Percentiles rank a stretch among this genome's conserved stretches.
Conservation (phyloP, 2,797 vertebrate species). For the Argentina silus region DNA sequence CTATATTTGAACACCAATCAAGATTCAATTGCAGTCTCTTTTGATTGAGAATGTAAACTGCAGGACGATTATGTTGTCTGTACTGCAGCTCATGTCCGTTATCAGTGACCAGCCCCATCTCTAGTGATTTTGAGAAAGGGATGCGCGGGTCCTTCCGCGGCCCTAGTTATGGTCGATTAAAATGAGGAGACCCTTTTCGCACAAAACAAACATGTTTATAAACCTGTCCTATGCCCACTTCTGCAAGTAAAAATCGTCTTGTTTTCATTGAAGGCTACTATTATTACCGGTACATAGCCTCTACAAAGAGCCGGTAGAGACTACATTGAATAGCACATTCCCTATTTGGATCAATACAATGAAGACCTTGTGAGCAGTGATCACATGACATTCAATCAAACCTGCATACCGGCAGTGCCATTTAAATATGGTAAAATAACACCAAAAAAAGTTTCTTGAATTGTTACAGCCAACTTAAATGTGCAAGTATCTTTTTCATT, state of each 20-base stretch:
- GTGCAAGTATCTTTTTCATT: not conserved
- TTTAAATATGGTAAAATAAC: not conserved
- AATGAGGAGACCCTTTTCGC: not conserved
- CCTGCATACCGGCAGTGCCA: too few species aligned
- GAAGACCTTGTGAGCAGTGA: too few species aligned
- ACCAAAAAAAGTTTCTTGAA: not conserved
- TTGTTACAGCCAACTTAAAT: not conserved
- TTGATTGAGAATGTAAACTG: not conserved
- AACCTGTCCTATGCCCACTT: too few species aligned
- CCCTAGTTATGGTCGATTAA: not conserved
- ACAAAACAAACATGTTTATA: not conserved
- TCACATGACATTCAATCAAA: too few species aligned
- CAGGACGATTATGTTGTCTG: not conserved
- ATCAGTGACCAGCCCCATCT: not conserved
- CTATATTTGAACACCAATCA: slow-evolving; percentile 17
- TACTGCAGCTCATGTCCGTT: not conserved
- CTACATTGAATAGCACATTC: too few species aligned
- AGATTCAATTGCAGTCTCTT: not conserved
- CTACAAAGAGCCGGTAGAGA: too few species aligned
- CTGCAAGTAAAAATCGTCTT: too few species aligned
- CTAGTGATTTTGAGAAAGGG: not conserved
- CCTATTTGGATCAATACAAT: too few species aligned
- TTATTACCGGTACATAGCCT: too few species aligned
- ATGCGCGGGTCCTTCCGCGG: not conserved
- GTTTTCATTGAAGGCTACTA: too few species aligned